Evolutionary conservation across 2,797 vertebrate genomes (phyloP).

Genomic region (Eutrigla gurnardus): DNA sequence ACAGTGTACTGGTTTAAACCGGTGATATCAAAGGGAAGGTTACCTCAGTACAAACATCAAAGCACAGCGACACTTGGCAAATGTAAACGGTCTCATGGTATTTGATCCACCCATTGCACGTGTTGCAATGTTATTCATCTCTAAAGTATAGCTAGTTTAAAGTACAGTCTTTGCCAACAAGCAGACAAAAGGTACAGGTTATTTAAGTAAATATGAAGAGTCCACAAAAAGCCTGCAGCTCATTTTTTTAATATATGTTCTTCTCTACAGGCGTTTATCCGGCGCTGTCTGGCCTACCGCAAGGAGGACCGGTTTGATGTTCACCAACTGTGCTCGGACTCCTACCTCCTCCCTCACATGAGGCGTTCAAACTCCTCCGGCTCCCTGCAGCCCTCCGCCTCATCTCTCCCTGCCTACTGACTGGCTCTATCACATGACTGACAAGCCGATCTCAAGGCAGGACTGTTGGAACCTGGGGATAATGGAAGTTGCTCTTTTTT

Average conservation of each 20-base stretch:
- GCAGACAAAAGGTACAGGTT: neutral
- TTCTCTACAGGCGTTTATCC: conserved; percentile 92
- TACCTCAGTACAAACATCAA: neutral
- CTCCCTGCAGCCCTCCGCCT: conserved; percentile 91
- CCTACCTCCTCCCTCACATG: conserved; percentile 99
- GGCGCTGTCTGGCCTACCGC: conserved; percentile 97
- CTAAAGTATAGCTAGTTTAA: neutral
- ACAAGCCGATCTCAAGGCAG: conserved; percentile 44
- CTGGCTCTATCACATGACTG: conserved; percentile 52
- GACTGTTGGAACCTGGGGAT: conserved; percentile 41
- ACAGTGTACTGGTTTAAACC: neutral
- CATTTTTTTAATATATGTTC: neutral
- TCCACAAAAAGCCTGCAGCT: neutral
- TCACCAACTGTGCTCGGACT: conserved; percentile 97
- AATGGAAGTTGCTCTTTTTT: conserved; percentile 25
- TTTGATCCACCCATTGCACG: neutral
- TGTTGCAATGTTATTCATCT: neutral
- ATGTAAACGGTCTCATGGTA: neutral
- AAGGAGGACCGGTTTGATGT: conserved; percentile 99
- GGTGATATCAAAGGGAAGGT: conserved; percentile 2
- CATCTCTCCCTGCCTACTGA: conserved; percentile 83
- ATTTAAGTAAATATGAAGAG: neutral
- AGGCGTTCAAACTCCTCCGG: conserved; percentile 98
- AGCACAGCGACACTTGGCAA: neutral
- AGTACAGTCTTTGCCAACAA: neutral